These are phyloP conservation scores for Arothron firmamentum DNA, from an alignment of 2,113 vertebrate genomes.

Conservation along the genomic window DNA sequence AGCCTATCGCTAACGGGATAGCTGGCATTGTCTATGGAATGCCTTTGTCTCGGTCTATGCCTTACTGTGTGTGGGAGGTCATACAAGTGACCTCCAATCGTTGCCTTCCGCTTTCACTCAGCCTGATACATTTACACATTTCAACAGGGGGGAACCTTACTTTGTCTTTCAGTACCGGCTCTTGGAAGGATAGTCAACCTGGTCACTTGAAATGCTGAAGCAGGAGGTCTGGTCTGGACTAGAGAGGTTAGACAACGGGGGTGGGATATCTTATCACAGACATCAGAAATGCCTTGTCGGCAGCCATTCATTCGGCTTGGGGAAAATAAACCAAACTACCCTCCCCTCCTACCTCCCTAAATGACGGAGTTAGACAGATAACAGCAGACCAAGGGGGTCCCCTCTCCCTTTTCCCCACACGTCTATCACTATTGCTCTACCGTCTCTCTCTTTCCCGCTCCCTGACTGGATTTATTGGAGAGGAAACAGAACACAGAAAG, in stretches of 20 bases:
- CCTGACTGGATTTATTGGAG: slow-evolving; percentile 72
- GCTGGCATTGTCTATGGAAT: slow-evolving; percentile 59
- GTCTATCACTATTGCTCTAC: slow-evolving; percentile 62
- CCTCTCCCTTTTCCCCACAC: slow-evolving; percentile 68
- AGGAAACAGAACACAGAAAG: slow-evolving; percentile 81
- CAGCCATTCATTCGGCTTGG: slow-evolving; percentile 76
- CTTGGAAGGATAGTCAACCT: slow-evolving; percentile 66
- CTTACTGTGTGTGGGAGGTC: slow-evolving; percentile 60
- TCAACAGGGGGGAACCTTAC: slow-evolving; percentile 68
- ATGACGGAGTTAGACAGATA: slow-evolving; percentile 73
- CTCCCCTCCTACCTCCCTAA: slow-evolving; percentile 42
- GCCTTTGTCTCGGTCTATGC: slow-evolving; percentile 56
- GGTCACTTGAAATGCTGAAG: slow-evolving; percentile 59
- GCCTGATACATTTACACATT: slow-evolving; percentile 53
- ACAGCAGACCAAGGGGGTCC: slow-evolving; percentile 72
- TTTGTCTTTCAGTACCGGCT: slow-evolving; percentile 75
- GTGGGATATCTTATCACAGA: slow-evolving; percentile 73
- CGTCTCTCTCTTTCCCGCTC: slow-evolving; percentile 39
- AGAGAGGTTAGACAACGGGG: slow-evolving; percentile 49
- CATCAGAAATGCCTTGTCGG: slow-evolving; percentile 79
- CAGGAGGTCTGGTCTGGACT: slow-evolving; percentile 49
- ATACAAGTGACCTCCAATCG: slow-evolving; percentile 46
- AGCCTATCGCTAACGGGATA: slow-evolving; percentile 57
- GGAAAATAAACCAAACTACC: slow-evolving; percentile 74
- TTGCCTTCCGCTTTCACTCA: slow-evolving; percentile 67